phyloP scores from a whole-genome alignment of 2,113 vertebrate genomes.

The Tupaia chinensis region DNA sequence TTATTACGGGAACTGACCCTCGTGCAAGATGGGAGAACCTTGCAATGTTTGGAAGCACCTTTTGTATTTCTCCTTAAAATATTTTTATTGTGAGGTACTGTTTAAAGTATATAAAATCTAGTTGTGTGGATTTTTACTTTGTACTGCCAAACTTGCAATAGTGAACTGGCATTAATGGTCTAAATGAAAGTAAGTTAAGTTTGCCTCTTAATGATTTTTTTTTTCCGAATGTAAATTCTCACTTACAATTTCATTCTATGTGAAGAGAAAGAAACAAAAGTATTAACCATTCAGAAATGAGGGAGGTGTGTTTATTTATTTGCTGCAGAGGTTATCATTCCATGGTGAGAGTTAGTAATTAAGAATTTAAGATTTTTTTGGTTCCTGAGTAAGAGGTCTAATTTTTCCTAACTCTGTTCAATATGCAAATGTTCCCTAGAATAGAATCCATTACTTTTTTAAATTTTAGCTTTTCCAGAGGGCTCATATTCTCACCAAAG shows the following conservation, averaged over 20 bases:
- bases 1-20: conserved; percentile 31
- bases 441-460: too few relatives aligned
- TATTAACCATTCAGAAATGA: not conserved
- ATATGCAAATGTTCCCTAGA: too few relatives aligned
- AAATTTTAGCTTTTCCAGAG: too few relatives aligned
- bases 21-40: not conserved
- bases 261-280: not conserved
- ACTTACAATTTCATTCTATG: not conserved
- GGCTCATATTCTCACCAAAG: too few relatives aligned
- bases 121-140: not conserved
- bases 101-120: not conserved
- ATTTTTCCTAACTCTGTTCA: not conserved
- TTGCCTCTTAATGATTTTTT: not conserved
- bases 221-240: not conserved
- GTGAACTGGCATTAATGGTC: not conserved
- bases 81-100: not conserved
- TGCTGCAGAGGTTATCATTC: not conserved
- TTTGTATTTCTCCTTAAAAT: not conserved
- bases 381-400: not conserved
- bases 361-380: not conserved
- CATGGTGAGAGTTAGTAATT: not conserved
- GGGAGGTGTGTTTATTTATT: not conserved
- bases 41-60: not conserved
- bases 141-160: not conserved
- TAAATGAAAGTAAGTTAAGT: not conserved